Conservation (phyloP, 2,888 invertebrate genomes). For the Callosobruchus maculatus region DNA sequence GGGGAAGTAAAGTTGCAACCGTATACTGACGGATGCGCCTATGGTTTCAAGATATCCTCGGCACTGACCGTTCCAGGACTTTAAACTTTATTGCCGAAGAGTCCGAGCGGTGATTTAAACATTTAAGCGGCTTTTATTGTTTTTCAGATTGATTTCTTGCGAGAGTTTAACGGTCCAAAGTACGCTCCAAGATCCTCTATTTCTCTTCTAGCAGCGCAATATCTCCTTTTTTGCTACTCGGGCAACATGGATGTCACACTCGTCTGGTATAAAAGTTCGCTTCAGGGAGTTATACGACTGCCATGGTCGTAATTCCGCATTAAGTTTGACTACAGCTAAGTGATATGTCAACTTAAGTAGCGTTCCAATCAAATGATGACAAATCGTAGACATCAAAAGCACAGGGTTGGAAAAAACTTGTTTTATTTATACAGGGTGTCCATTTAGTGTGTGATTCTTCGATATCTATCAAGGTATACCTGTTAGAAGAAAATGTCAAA, state of each 20-base stretch:
- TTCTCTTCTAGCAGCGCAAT: not conserved
- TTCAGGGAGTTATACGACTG: not conserved
- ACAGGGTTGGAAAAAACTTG: too few species aligned
- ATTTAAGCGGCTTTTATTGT: not conserved
- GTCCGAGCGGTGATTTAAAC: not conserved
- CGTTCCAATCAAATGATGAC: too few species aligned
- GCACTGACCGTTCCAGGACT: not conserved
- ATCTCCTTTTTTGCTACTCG: not conserved
- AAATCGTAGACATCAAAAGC: too few species aligned
- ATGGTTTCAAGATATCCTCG: not conserved
- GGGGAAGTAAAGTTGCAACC: too few species aligned
- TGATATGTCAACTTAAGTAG: too few species aligned
- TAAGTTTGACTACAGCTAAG: not conserved
- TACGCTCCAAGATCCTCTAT: not conserved
- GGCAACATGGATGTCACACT: not conserved
- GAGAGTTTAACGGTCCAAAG: not conserved
- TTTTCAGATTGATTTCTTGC: not conserved
- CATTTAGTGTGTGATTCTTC: too few species aligned
- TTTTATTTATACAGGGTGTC: too few species aligned
- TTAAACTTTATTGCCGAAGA: not conserved
- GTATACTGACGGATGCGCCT: not conserved
- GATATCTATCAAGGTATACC: too few species aligned
- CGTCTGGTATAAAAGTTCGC: not conserved
- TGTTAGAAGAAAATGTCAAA: too few species aligned
- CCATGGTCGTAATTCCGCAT: not conserved